A percentile compares a stretch with the other conserved stretches of the same genome.
phyloP scores from a whole-genome alignment of 2,113 vertebrate species.

The Hoplias malabaricus region DNA sequence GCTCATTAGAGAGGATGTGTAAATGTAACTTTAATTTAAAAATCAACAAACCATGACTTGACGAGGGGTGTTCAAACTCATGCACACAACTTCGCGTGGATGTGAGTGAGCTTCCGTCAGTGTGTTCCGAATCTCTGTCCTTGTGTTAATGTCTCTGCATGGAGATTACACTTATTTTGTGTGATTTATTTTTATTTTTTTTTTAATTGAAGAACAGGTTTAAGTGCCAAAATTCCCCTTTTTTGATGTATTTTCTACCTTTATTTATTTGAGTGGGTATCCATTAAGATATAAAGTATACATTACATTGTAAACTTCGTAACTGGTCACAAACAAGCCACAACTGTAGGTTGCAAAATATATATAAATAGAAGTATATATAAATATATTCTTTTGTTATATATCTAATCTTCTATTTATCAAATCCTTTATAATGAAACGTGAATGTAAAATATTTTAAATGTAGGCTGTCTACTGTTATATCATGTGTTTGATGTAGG shows the following conservation, averaged over 20 bases:
- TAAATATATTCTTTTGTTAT: slow-evolving; percentile 80
- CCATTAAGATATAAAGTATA: slow-evolving; percentile 52
- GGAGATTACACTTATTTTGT: background rate
- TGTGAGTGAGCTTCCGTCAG: background rate
- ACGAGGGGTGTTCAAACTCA: too few relatives aligned
- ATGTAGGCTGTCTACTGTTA: slow-evolving; percentile 70
- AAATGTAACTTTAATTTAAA: too few relatives aligned
- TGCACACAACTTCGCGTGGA: too few relatives aligned
- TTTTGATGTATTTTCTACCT: slow-evolving; percentile 37
- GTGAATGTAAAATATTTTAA: slow-evolving; percentile 84
- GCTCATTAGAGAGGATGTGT: too few relatives aligned
- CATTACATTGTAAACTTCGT: slow-evolving; percentile 52
- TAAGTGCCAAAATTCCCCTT: slow-evolving; percentile 59
- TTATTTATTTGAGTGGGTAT: slow-evolving; percentile 64
- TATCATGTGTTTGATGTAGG: slow-evolving; percentile 76
- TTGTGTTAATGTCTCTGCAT: background rate
- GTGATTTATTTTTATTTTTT: slow-evolving; percentile 28
- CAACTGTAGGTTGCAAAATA: slow-evolving; percentile 63
- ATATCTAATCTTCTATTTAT: slow-evolving; percentile 81
- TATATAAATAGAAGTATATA: slow-evolving; percentile 63
- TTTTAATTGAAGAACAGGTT: slow-evolving; percentile 37
- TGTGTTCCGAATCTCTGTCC: slow-evolving; percentile 20
- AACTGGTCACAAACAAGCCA: slow-evolving; percentile 67
- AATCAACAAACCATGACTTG: too few relatives aligned
- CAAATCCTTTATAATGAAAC: slow-evolving; percentile 79